Conservation (phyloP, 2,888 invertebrate genomes). For the Leptinotarsa peninsularis region DNA sequence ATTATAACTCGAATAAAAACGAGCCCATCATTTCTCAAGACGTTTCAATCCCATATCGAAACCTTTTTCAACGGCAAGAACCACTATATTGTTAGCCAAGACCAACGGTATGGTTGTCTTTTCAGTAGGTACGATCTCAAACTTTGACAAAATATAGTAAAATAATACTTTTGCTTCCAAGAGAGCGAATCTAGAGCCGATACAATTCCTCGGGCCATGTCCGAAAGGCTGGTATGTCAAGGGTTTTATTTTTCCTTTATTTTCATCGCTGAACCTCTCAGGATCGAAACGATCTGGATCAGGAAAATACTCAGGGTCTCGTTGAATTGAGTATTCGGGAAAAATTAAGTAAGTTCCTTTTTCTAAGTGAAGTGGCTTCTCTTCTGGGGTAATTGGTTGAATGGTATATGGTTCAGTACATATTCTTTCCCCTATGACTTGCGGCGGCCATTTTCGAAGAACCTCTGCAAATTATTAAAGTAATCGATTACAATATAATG, state of each 20-base stretch:
- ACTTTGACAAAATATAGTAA: slow-evolving; percentile 56
- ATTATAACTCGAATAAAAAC: no score
- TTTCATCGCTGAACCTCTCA: slow-evolving; percentile 58
- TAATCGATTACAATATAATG: no score
- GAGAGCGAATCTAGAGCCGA: slow-evolving; percentile 65
- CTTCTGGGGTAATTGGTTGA: slow-evolving; percentile 47
- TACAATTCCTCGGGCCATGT: slow-evolving; percentile 69
- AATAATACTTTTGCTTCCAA: slow-evolving; percentile 58
- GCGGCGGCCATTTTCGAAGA: slow-evolving; percentile 49
- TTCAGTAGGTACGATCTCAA: slow-evolving; percentile 56
- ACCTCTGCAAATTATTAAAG: slow-evolving; percentile 30
- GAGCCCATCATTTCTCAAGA: not conserved
- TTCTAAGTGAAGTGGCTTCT: slow-evolving; percentile 51
- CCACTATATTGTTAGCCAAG: slow-evolving; percentile 39
- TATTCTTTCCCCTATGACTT: slow-evolving; percentile 63
- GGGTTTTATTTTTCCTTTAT: slow-evolving; percentile 65
- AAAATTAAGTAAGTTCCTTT: slow-evolving; percentile 59
- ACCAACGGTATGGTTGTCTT: slow-evolving; percentile 56
- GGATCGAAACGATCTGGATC: slow-evolving; percentile 68
- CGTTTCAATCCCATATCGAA: slow-evolving; percentile 56
- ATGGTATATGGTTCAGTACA: slow-evolving; percentile 67
- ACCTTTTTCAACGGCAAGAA: slow-evolving; percentile 53
- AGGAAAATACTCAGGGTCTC: slow-evolving; percentile 64
- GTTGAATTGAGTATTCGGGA: slow-evolving; percentile 63
- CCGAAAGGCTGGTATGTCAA: slow-evolving; percentile 70